These are phyloP conservation scores for Etheostoma spectabile DNA, from an alignment of 2,113 vertebrate species.

Conservation along the genomic window DNA sequence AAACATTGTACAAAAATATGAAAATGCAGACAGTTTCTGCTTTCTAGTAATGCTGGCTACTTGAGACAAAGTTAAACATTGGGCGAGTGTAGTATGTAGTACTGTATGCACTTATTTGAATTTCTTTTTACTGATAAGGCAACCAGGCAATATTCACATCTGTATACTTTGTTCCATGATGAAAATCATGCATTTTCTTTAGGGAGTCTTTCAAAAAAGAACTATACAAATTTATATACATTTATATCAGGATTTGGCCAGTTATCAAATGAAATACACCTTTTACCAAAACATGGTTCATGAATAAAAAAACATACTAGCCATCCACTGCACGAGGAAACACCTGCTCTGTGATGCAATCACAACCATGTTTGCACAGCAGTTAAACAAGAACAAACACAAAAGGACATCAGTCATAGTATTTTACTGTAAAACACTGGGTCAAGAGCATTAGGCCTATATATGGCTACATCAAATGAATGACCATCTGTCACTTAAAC, in stretches of 20 bases:
- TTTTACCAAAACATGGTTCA: constrained; percentile 62
- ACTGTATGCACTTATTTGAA: constrained; percentile 2
- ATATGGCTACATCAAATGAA: constrained; percentile 72
- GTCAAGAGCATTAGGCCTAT: constrained; percentile 70
- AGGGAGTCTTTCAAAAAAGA: constrained; percentile 52
- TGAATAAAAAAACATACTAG: constrained; percentile 39
- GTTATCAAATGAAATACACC: constrained; percentile 63
- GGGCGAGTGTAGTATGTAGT: constrained; percentile 2
- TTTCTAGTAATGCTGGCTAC: constrained; percentile 39
- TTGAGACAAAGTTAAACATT: constrained; percentile 34
- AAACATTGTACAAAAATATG: constrained; percentile 83
- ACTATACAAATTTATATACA: constrained; percentile 82
- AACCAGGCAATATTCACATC: constrained; percentile 54
- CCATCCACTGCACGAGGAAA: constrained; percentile 37
- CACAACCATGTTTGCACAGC: constrained; percentile 22
- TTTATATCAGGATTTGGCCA: constrained; percentile 45
- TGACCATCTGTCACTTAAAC: constrained; percentile 52
- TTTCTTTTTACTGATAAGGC: constrained; percentile 28
- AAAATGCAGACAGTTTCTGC: constrained; percentile 55
- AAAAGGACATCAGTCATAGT: constrained; percentile 71
- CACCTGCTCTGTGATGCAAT: constrained; percentile 25
- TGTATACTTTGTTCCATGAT: constrained; percentile 26
- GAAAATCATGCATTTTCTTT: constrained; percentile 56
- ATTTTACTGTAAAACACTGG: constrained; percentile 68
- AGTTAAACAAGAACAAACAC: constrained; percentile 36